Percentiles rank a stretch among this genome's conserved stretches.
Conservation (phyloP, 2,888 invertebrate genomes). For the Eremobia ochroleuca region DNA sequence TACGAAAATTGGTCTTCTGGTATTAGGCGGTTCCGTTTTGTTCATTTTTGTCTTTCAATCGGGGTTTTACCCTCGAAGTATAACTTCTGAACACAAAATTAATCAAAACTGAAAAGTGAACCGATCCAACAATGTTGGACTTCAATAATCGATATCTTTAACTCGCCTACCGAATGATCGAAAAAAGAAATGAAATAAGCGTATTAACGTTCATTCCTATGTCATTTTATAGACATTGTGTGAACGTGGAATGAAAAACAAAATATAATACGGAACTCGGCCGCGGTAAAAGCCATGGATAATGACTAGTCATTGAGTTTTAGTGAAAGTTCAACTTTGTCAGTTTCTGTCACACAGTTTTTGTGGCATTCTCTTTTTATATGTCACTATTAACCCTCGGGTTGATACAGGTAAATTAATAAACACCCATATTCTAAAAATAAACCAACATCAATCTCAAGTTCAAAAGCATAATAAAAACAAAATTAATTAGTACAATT, state of each 20-base stretch:
- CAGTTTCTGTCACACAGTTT: too few species aligned
- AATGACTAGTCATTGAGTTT: too few species aligned
- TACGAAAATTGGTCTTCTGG: too few species aligned
- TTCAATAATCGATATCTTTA: background rate
- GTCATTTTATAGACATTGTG: background rate
- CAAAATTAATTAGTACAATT: conserved; percentile 17
- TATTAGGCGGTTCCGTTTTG: background rate
- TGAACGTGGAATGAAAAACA: background rate
- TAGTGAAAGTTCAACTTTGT: too few species aligned
- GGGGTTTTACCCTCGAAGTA: background rate
- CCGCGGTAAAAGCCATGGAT: too few species aligned
- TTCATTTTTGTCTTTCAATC: too few species aligned
- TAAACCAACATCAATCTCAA: background rate
- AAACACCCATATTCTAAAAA: background rate
- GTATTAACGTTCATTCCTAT: background rate
- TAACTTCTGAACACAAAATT: background rate
- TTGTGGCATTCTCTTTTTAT: background rate
- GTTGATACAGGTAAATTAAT: background rate
- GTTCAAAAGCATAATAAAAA: conserved; percentile 3
- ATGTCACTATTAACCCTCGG: background rate
- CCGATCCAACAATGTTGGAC: background rate
- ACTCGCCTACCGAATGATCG: background rate
- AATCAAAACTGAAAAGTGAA: background rate
- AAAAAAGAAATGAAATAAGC: background rate
- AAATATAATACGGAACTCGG: too few species aligned